Percentiles rank a stretch among this genome's conserved stretches.
phyloP scores from a whole-genome alignment of 1,140 invertebrate genomes.

The Batillaria attramentaria region DNA sequence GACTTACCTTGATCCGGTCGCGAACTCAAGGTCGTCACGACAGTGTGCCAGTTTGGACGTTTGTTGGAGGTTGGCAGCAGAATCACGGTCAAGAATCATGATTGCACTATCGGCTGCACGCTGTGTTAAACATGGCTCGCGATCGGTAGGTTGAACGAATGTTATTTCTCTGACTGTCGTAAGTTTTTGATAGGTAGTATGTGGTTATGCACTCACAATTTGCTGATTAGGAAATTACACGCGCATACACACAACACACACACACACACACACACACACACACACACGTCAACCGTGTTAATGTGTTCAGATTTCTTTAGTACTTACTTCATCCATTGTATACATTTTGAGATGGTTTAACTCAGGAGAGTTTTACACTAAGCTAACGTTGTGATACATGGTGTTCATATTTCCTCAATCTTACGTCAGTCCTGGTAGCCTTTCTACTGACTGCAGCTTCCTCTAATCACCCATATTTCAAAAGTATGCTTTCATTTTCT shows the following conservation, averaged over 20 bases:
- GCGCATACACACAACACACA: too few relatives aligned
- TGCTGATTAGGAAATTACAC: too few relatives aligned
- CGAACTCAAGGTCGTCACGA: background rate
- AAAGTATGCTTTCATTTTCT: constrained; percentile 12
- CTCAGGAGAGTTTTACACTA: too few relatives aligned
- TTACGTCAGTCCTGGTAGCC: too few relatives aligned
- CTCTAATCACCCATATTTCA: too few relatives aligned
- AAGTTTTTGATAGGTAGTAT: background rate
- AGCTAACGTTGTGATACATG: background rate
- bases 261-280: too few relatives aligned
- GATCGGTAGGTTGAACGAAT: background rate
- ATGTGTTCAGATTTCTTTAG: too few relatives aligned
- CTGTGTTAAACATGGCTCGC: background rate
- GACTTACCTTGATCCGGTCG: constrained; percentile 3
- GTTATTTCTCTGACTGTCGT: background rate
- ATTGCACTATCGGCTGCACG: background rate
- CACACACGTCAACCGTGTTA: too few relatives aligned
- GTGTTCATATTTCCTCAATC: background rate
- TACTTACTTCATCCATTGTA: background rate
- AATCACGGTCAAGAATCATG: background rate
- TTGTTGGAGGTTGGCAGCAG: background rate
- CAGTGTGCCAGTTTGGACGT: background rate
- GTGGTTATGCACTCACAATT: too few relatives aligned
- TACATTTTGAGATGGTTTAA: background rate
- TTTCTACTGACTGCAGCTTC: too few relatives aligned